Percentiles rank a stretch among this genome's conserved stretches.
These are phyloP conservation scores for Nephrotoma appendiculata DNA, from an alignment of 2,888 invertebrate genomes.

Conservation along the genomic window DNA sequence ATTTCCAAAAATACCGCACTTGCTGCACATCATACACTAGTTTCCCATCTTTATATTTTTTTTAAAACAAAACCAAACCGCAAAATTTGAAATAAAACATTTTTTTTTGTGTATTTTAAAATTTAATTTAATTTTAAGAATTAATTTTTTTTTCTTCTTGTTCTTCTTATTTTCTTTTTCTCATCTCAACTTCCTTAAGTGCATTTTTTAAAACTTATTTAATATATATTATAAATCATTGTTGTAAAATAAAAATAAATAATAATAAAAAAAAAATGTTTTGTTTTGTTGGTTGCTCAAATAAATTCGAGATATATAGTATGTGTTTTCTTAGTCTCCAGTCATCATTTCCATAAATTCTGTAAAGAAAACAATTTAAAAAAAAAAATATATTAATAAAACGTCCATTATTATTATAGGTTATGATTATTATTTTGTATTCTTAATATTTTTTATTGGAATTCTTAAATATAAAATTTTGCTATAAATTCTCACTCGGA, in stretches of 20 bases:
- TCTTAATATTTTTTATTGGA: background rate
- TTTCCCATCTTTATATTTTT: background rate
- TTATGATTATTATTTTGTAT: background rate
- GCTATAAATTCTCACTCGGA: background rate
- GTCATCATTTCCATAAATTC: slow-evolving; percentile 75
- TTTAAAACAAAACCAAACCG: background rate
- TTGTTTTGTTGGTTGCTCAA: background rate
- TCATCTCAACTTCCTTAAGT: background rate
- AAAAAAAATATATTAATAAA: slow-evolving; percentile 1
- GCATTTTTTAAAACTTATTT: background rate
- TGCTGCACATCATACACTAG: background rate
- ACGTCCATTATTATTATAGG: background rate
- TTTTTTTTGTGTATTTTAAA: background rate
- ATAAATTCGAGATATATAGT: background rate
- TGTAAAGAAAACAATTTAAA: slow-evolving; percentile 32
- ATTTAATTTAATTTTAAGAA: background rate
- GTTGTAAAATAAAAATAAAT: background rate
- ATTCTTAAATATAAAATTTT: background rate
- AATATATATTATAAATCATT: background rate
- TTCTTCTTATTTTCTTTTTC: background rate
- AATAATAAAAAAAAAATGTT: background rate
- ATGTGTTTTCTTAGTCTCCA: slow-evolving; percentile 41
- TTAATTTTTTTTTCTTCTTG: background rate
- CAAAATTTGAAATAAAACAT: background rate
- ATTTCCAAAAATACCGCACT: background rate